These are phyloP conservation scores for Osedax frankpressi DNA, from an alignment of 2,888 invertebrate species.

Conservation along the genomic window DNA sequence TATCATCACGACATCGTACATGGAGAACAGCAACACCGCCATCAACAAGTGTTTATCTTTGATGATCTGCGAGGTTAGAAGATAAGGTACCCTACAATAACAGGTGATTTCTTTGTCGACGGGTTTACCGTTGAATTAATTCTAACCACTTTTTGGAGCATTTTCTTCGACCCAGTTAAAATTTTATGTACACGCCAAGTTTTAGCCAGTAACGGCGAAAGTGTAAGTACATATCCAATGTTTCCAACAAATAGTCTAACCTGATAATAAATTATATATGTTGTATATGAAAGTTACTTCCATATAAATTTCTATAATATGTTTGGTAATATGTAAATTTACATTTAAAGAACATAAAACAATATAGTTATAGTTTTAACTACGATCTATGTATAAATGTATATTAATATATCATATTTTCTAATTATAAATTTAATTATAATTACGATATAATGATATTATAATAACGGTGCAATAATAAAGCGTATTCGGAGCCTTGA, in stretches of 20 bases:
- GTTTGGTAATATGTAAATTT: background rate
- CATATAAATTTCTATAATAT: no score
- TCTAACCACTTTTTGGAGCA: background rate
- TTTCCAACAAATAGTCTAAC: background rate
- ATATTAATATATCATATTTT: background rate
- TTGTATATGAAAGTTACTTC: background rate
- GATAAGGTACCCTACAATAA: no score
- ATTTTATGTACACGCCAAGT: background rate
- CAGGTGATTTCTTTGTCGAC: no score
- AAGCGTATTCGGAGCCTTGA: background rate
- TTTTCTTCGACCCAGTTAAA: background rate
- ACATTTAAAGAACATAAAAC: background rate
- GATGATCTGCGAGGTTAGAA: background rate
- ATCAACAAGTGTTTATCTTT: background rate
- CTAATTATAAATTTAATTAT: background rate
- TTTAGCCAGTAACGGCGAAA: background rate
- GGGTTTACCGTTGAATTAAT: no score
- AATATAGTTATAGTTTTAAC: background rate
- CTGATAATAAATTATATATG: background rate
- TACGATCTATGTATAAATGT: background rate
- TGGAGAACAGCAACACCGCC: background rate
- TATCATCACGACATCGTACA: background rate
- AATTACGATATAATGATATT: background rate
- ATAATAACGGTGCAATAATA: constrained; percentile 19
- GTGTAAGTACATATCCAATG: background rate